Base-by-base conservation (phyloP, 2,888 invertebrate species). In the Meghimatium bilineatum region DNA sequence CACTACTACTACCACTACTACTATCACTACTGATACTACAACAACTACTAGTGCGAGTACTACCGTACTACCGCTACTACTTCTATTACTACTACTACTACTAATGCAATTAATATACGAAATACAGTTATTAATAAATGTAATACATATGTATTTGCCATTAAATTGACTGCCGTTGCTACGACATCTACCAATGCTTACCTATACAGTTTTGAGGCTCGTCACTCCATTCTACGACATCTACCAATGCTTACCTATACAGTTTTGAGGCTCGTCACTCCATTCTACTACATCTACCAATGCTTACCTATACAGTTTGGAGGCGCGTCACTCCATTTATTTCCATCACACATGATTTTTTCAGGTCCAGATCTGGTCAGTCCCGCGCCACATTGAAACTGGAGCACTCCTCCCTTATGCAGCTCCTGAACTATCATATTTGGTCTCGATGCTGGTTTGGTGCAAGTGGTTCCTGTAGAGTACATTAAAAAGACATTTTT, bases 271-370 rank as follows among this genome's bases (percentile, higher is more conserved):
- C 2, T 83, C 60, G 23, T 79, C 79, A 74, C 85, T 89, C 90
- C 90, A 91, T n/a, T n/a, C n/a, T 63, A n/a, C 60, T 63, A n/a
- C 60, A 3, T 17, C 56, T 17, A 56, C 56, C 20, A 17, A 8
- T 56, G 6, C 56, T 85, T 85, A 90, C 90, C 86, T 32, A 81
- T 75, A 77, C 44, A 44, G 12, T 12, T 87, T 0, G 91, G 90
- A 8, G 89, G 87, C 1, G 83, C 60, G 23, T 77, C 77, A 74
- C 84, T 88, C 90, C 90, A 91, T 6, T 69, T 82, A 6, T 66
- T 80, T 0, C 90, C 89, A 76, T 90, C 86, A 86, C 91, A 91
- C 71, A 87, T 86, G 26, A 90, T 78, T 52, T 78, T 79, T n/a
- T 86, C 85, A 2, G 87, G 85, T 1, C 91, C 91, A 12, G 88